Percentiles rank a stretch among this genome's conserved stretches.
Evolutionary conservation across 23 tunicate species (phyloP).

Genomic region (Halocynthia aurantium): DNA sequence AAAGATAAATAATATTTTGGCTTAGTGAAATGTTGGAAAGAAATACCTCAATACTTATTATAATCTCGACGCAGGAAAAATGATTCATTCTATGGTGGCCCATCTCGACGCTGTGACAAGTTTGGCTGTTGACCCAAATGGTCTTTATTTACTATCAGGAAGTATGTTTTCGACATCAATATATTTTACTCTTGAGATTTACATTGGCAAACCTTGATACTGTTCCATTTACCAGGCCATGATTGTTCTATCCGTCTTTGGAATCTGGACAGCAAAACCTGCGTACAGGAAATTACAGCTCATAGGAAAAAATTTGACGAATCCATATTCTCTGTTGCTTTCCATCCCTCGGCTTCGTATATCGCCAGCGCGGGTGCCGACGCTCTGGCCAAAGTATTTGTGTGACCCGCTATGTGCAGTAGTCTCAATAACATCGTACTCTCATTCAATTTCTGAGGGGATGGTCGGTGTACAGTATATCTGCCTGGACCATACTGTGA

Average conservation of each 20-base stretch:
- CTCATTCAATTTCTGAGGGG: no score
- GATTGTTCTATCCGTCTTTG: conserved; percentile 84
- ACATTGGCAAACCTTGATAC: neutral
- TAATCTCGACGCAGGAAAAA: conserved; percentile 34
- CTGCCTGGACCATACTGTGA: no score
- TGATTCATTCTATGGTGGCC: conserved; percentile 80
- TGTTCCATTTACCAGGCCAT: conserved; percentile 38
- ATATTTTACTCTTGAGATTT: neutral
- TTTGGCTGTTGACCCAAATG: conserved; percentile 89
- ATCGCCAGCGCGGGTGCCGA: conserved; percentile 98
- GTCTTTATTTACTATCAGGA: conserved; percentile 90
- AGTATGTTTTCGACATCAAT: conserved; percentile 51
- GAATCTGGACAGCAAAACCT: conserved; percentile 83
- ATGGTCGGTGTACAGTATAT: no score
- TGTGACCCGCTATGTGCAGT: conserved; percentile 13
- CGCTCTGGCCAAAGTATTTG: conserved; percentile 87
- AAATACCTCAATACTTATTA: no score
- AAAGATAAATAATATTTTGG: neutral
- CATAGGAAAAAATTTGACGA: conserved; percentile 93
- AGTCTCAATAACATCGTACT: neutral
- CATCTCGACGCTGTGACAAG: conserved; percentile 91
- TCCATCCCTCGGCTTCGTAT: conserved; percentile 85
- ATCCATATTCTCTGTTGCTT: conserved; percentile 83
- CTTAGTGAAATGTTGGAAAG: no score
- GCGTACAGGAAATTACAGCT: conserved; percentile 92